Evolutionary conservation across 2,888 invertebrate species (phyloP).

Genomic region (Endotricha flammealis): DNA sequence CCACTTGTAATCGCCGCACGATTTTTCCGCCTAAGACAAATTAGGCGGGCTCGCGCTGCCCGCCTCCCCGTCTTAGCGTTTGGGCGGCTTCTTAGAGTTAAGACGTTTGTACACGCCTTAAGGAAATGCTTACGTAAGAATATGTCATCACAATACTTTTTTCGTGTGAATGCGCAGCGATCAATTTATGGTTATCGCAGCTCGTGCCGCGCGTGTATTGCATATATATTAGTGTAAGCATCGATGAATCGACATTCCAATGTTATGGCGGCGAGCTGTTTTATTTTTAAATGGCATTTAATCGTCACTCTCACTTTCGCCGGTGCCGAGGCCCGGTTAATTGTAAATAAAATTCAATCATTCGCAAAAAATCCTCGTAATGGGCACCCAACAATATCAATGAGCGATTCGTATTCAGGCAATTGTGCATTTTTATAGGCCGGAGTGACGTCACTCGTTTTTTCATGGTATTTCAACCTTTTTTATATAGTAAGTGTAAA

Average conservation of each 20-base stretch:
- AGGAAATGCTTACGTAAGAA: conserved; percentile 21
- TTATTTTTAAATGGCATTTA: conserved; percentile 77
- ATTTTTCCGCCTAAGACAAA: conserved; percentile 79
- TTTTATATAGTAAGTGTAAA: too few relatives aligned
- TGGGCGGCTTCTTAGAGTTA: conserved; percentile 61
- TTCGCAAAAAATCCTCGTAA: conserved; percentile 73
- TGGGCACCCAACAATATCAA: conserved; percentile 66
- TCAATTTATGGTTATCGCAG: not conserved
- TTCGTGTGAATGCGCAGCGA: too few relatives aligned
- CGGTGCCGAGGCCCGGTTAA: conserved; percentile 65
- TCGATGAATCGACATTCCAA: conserved; percentile 42
- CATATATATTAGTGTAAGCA: conserved; percentile 2
- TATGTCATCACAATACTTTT: too few relatives aligned
- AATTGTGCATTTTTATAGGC: conserved; percentile 38
- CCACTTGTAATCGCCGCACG: conserved; percentile 76
- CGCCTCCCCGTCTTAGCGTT: conserved; percentile 42
- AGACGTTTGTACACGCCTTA: conserved; percentile 54
- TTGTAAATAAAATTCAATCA: conserved; percentile 78
- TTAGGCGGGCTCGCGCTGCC: conserved; percentile 67
- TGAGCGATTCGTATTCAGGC: conserved; percentile 51
- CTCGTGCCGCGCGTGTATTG: conserved; percentile 1
- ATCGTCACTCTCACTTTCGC: conserved; percentile 73
- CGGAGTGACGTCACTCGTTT: conserved; percentile 30
- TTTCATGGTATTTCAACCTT: not conserved
- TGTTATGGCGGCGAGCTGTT: conserved; percentile 64